These are phyloP conservation scores for Mamestra configurata DNA, from an alignment of 1,140 invertebrate species.

Conservation along the genomic window DNA sequence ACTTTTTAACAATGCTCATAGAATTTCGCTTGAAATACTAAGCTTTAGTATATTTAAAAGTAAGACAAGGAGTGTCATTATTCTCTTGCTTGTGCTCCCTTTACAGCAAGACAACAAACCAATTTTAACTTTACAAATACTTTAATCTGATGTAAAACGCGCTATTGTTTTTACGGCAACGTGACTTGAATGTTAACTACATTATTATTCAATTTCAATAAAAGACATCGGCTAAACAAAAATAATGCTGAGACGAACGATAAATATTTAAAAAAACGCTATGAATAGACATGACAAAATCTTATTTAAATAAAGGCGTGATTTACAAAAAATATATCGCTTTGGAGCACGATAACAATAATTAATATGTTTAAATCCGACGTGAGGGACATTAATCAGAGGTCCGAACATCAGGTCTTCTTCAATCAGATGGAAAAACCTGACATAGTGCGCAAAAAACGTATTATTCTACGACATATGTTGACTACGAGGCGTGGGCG, in stretches of 20 bases:
- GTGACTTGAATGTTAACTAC: constrained; percentile 3
- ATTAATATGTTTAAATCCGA: constrained; percentile 33
- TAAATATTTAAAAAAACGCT: constrained; percentile 26
- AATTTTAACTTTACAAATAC: constrained; percentile 4
- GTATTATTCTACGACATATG: constrained; percentile 47
- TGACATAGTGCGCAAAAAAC: constrained; percentile 23
- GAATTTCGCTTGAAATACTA: no score
- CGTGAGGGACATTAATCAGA: constrained; percentile 25
- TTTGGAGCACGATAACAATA: not conserved
- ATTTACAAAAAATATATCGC: constrained; percentile 27
- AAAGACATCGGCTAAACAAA: constrained; percentile 21
- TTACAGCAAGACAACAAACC: not conserved
- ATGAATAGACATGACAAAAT: constrained; percentile 41
- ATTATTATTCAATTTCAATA: constrained; percentile 23
- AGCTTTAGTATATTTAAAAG: no score
- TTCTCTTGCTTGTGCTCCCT: not conserved
- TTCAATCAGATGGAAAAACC: constrained; percentile 45
- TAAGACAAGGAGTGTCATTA: not conserved
- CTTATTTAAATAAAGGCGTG: constrained; percentile 36
- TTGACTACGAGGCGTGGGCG: constrained; percentile 46
- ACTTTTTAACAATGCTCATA: no score
- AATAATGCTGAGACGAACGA: not conserved
- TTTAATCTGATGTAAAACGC: constrained; percentile 5
- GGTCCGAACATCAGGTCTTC: constrained; percentile 25
- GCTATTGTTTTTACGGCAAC: constrained; percentile 6